These are phyloP conservation scores for Psococerastis gibbosa DNA, from an alignment of 2,888 invertebrate species.

Conservation along the genomic window DNA sequence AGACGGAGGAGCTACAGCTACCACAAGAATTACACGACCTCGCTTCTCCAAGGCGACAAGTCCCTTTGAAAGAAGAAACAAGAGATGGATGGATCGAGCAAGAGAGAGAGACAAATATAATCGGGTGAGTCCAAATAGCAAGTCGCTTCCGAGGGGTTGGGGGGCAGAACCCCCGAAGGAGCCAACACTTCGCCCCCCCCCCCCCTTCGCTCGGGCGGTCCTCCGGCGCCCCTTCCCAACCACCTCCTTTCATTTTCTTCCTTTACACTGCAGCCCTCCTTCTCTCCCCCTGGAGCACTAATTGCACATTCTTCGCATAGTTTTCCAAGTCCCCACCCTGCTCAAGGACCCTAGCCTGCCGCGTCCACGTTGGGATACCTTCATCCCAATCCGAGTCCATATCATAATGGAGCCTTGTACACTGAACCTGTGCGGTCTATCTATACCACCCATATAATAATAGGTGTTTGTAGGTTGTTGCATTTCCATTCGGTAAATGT, in stretches of 20 bases:
- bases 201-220: not conserved
- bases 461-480: too few species aligned
- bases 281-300: constrained; percentile 53
- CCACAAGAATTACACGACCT: too few species aligned
- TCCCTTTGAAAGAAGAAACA: not conserved
- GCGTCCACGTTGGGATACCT: not conserved
- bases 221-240: not conserved
- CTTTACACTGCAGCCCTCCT: constrained; percentile 22
- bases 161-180: not conserved
- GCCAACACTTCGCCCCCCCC: not conserved
- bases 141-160: not conserved
- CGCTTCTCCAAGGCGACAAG: too few species aligned
- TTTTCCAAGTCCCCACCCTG: constrained; percentile 53
- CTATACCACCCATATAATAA: too few species aligned
- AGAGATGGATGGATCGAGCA: not conserved
- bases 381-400: too few species aligned
- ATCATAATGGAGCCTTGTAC: too few species aligned
- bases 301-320: constrained; percentile 96
- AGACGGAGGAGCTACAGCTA: too few species aligned
- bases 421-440: too few species aligned
- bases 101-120: not conserved
- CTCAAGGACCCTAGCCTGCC: constrained; percentile 19
- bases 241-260: constrained; percentile 9
- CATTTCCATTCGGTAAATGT: too few species aligned
- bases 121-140: constrained; percentile 1